Base-by-base conservation (phyloP, 2,113 vertebrate species). In the Serranochromis macrocephalus region DNA sequence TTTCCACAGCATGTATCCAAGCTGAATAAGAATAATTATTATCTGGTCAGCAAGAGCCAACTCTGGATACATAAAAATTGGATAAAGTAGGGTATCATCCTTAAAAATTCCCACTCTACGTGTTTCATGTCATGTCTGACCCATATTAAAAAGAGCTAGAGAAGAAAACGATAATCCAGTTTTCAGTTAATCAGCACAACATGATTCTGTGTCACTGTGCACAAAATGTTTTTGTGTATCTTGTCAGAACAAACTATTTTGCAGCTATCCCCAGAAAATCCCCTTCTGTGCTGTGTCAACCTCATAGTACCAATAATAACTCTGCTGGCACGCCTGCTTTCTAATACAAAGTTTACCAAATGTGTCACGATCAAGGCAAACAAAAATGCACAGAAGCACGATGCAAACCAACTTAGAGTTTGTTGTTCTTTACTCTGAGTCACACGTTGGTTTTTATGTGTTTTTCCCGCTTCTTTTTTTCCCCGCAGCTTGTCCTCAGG, bases 401-500 rank as follows among this genome's bases (percentile, higher is more conserved):
- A 51, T 1, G 17, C 19, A 47, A 26, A 4, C 45, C 54, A 19
- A 14, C 7, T 19, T 4, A 33, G 9, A 12, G 24, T 79, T 80
- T 45, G 9, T 16, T 14, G 5, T 33, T 16, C 78, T 83, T 81
- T 2, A 17, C 26, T 5, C 11, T 21, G 61, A 51, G 4, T 73
- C 73, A 14, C 51, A 19, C 12, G 12, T 78, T 21, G 13, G 6
- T 61, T 80, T 80, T 53, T 51, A 42, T 26, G 1, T 58, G 14
- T 51, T 58, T 40, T 17, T 29, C 36, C 16, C 7, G 54, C 42
- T 80, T 29, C 83, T 11, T 85, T 12, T 84, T 38, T 81, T 89
- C 3, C 9, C 42, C 88, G 1, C 96, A 99, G 99, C 98, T 17
- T 99, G 99, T 90, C 98, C 98, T 38, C 97, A 96, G 7, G 99